Conservation (phyloP, 2,113 vertebrate genomes). For the Sander vitreus region DNA sequence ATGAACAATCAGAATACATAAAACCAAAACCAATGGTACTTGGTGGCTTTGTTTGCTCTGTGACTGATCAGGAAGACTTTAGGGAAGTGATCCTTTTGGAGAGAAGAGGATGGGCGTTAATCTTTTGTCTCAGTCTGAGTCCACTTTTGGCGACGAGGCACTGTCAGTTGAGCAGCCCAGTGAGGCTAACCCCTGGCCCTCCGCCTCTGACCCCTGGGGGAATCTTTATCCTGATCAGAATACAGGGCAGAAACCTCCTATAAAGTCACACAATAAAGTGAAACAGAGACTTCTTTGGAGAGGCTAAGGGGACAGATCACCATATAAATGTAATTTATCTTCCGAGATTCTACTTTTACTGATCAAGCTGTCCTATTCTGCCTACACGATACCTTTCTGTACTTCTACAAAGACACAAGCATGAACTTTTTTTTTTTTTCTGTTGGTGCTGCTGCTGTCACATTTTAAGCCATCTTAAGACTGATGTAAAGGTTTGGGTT, state of each 20-base stretch:
- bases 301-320: conserved; percentile 57
- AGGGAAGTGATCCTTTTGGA: conserved; percentile 58
- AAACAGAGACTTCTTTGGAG: conserved; percentile 56
- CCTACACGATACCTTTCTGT: conserved; percentile 52
- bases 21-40: not conserved
- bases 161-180: conserved; percentile 72
- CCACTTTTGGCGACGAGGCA: conserved; percentile 62
- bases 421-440: conserved; percentile 22
- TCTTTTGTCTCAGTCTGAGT: conserved; percentile 74
- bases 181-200: conserved; percentile 62
- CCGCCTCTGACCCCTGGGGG: conserved; percentile 75
- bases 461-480: conserved; percentile 50
- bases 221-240: conserved; percentile 76
- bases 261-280: conserved; percentile 69
- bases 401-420: conserved; percentile 53
- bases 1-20: not conserved
- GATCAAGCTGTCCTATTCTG: conserved; percentile 62
- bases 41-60: conserved; percentile 45
- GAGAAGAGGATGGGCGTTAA: conserved; percentile 75
- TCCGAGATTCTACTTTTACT: conserved; percentile 53
- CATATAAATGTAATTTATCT: conserved; percentile 74
- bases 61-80: conserved; percentile 45
- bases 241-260: conserved; percentile 68
- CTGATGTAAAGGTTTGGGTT: conserved; percentile 47
- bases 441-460: conserved; percentile 59